Evolutionary conservation across 92 coral and sea anemone genomes (phyloP).

Genomic region (Parazoanthus swiftii): DNA sequence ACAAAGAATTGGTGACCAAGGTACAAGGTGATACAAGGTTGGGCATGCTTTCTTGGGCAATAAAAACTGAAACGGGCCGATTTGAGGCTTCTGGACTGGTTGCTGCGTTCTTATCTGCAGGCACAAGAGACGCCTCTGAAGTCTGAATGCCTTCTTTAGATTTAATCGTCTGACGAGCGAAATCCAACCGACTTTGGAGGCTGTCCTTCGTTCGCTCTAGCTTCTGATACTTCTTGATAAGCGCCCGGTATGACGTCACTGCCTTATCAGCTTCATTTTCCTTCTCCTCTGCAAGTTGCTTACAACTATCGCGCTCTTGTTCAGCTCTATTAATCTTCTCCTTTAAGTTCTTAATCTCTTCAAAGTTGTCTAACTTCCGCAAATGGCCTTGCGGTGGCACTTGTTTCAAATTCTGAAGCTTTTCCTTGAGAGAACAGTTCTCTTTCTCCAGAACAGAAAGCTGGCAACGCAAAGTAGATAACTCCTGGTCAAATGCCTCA

Average conservation of each 20-base stretch:
- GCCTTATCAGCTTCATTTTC: constrained; percentile 32
- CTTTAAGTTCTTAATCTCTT: constrained; percentile 29
- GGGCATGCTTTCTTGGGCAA: constrained; percentile 20
- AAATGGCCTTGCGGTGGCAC: background rate
- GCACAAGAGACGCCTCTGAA: background rate
- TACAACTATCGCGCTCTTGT: constrained; percentile 40
- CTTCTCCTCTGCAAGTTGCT: constrained; percentile 53
- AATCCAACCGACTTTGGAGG: constrained; percentile 44
- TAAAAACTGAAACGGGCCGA: background rate
- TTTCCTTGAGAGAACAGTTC: constrained; percentile 36
- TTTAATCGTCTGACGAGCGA: constrained; percentile 45
- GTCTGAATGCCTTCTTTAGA: background rate
- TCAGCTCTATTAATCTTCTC: constrained; percentile 35
- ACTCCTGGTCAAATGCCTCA: constrained; percentile 48
- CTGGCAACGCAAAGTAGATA: constrained; percentile 30
- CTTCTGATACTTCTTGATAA: constrained; percentile 42
- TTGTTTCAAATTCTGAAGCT: constrained; percentile 35
- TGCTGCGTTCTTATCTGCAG: background rate
- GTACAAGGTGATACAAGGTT: constrained; percentile 38
- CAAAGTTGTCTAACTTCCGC: background rate
- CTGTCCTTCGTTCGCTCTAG: constrained; percentile 48
- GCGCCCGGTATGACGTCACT: constrained; percentile 36
- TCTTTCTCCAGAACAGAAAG: constrained; percentile 39
- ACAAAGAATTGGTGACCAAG: constrained; percentile 68
- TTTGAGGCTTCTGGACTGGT: background rate